Evolutionary conservation across 2,888 invertebrate genomes (phyloP).

Genomic region (Cistogaster globosa): DNA sequence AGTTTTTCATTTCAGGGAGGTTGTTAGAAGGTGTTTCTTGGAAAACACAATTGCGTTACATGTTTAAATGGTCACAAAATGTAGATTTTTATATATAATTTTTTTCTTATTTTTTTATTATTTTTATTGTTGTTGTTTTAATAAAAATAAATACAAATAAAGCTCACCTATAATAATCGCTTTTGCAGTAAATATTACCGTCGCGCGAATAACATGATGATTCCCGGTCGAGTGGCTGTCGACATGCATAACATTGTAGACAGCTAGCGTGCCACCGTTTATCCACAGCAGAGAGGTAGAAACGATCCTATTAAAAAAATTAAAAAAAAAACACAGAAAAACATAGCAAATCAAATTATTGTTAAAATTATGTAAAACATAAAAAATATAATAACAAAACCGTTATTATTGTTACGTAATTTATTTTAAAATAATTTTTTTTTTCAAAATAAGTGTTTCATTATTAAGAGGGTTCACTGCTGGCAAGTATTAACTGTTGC

Average conservation of each 20-base stretch:
- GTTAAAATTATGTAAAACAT: background rate
- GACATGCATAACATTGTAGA: constrained; percentile 95
- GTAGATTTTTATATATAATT: constrained; percentile 36
- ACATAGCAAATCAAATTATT: constrained; percentile 41
- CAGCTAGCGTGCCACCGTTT: constrained; percentile 96
- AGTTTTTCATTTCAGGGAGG: constrained; percentile 39
- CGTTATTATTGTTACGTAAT: constrained; percentile 37
- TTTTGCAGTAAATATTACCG: constrained; percentile 97
- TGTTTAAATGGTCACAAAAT: constrained; percentile 50
- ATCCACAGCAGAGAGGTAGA: constrained; percentile 95
- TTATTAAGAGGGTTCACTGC: constrained; percentile 13
- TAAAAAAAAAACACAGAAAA: constrained; percentile 30
- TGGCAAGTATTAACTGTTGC: too few relatives aligned
- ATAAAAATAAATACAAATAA: constrained; percentile 51
- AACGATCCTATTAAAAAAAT: constrained; percentile 87
- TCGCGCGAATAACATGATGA: constrained; percentile 96
- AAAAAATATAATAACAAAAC: background rate
- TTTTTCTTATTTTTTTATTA: background rate
- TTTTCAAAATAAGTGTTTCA: background rate
- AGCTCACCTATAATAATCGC: constrained; percentile 96
- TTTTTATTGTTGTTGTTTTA: constrained; percentile 8
- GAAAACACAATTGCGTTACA: constrained; percentile 66
- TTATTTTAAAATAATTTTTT: background rate
- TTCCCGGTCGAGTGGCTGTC: constrained; percentile 94
- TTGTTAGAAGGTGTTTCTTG: constrained; percentile 68